Base-by-base conservation (phyloP, 2,888 invertebrate species). In the Stomorhina lunata region DNA sequence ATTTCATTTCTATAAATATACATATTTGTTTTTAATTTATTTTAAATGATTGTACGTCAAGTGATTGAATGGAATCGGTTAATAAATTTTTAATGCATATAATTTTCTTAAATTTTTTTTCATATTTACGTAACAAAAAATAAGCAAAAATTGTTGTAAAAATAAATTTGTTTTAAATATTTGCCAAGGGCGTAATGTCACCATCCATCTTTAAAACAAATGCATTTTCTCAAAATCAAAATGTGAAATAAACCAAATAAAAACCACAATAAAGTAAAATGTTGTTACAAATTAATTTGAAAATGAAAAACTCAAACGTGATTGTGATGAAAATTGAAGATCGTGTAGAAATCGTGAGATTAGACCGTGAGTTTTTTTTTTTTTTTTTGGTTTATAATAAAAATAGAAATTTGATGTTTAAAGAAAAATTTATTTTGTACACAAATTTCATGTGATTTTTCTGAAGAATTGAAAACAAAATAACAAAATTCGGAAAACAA, bases 151-250 rank as follows among this genome's bases (percentile, higher is more conserved):
- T 20, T 78, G 27, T 20, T 5, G 53, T 40, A 68, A 69, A 66
- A 72, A 43, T 43, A 37, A 75, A 72, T 65, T 53, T 32, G 55
- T 15, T 40, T 69, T 4, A 53, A 72, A 78, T 65, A 66, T 79
- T 57, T 79, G 82, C 79, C 82, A 82, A 82, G 82, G 82, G 75
- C 79, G 71, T 57, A 79, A 57, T 82, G 82, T 79, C 82, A 82
- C 59, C n/a, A n/a, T n/a, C n/a, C n/a, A n/a, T 66, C 59, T 75
- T 12, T 27, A 63, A 68, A 40, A 22, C 61, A 81, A 75, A 75
- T 59, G 48, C 55, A 59, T 69, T 43, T 78, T 71, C 71, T 48
- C 34, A 37, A 55, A 65, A 77, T 61, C 22, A 55, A 71, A 68
- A 40, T 6, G 9, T n/a, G n/a, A n/a, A n/a, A n/a, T n/a, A n/a